Evolutionary conservation across 2,888 invertebrate genomes (phyloP).

Genomic region (Kuschelorhynchus macadamiae): DNA sequence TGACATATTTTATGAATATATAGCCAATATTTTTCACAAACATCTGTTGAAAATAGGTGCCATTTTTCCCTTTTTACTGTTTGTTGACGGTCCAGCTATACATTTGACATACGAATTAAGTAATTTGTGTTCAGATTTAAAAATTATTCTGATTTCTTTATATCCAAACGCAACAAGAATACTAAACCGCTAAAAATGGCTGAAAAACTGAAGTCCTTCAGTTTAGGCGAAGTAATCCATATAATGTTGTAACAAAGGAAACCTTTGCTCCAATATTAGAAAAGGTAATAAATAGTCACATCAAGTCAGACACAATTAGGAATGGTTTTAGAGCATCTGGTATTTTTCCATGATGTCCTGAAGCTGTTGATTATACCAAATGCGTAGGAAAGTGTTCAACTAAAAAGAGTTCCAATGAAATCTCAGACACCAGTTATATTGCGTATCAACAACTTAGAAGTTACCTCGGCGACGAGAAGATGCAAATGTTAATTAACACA

Average conservation of each 20-base stretch:
- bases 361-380: neutral
- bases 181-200: slow-evolving; percentile 52
- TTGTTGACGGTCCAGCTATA: slow-evolving; percentile 35
- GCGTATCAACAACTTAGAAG: too few species aligned
- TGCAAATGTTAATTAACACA: too few species aligned
- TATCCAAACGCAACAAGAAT: slow-evolving; percentile 54
- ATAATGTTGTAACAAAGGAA: too few species aligned
- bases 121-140: slow-evolving; percentile 36
- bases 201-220: slow-evolving; percentile 42
- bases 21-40: slow-evolving; percentile 20
- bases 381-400: neutral
- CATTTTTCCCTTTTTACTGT: slow-evolving; percentile 33
- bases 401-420: too few species aligned
- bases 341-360: neutral
- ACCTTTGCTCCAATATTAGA: too few species aligned
- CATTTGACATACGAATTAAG: slow-evolving; percentile 27
- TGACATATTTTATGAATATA: slow-evolving; percentile 36
- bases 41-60: slow-evolving; percentile 6
- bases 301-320: neutral
- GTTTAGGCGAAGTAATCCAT: neutral
- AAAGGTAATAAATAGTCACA: neutral
- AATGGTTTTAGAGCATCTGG: neutral
- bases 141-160: neutral
- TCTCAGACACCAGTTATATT: too few species aligned
- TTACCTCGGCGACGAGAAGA: too few species aligned